Evolutionary conservation across 2,113 vertebrate species (phyloP).

Genomic region (rat (Rattus norvegicus)): DNA sequence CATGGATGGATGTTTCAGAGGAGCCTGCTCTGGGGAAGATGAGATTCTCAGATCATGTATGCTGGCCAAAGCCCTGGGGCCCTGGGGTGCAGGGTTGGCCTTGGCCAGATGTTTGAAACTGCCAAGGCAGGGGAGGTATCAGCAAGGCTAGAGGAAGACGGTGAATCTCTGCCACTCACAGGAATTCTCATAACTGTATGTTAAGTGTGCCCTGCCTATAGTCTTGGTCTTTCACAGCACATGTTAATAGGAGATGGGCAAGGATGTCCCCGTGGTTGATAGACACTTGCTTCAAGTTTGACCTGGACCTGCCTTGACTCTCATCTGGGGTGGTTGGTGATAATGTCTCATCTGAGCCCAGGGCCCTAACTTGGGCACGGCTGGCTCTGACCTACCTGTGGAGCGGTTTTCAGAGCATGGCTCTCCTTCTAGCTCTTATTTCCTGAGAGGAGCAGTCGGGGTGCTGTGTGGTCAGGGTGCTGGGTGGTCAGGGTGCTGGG

Average conservation of each 20-base stretch:
- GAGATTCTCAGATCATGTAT: background rate
- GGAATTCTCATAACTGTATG: background rate
- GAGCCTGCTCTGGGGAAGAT: background rate
- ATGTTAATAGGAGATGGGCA: background rate
- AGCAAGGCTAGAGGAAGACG: background rate
- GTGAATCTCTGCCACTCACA: background rate
- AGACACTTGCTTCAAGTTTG: background rate
- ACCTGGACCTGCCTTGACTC: too few relatives aligned
- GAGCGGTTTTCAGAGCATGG: background rate
- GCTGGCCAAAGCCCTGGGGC: background rate
- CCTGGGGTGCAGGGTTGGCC: background rate
- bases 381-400: background rate
- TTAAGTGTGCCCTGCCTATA: background rate
- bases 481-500: too few relatives aligned
- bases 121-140: background rate
- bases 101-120: background rate
- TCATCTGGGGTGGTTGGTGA: background rate
- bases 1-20: background rate
- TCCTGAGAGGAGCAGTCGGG: background rate
- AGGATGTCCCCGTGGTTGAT: background rate
- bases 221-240: background rate
- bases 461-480: background rate
- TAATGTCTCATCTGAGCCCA: background rate
- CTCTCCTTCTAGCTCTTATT: background rate
- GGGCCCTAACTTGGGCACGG: background rate